Evolutionary conservation across 2,113 vertebrate species (phyloP), one percentile per base, ranked within the genome.

Genomic region (Macheiramphus alcinus): DNA sequence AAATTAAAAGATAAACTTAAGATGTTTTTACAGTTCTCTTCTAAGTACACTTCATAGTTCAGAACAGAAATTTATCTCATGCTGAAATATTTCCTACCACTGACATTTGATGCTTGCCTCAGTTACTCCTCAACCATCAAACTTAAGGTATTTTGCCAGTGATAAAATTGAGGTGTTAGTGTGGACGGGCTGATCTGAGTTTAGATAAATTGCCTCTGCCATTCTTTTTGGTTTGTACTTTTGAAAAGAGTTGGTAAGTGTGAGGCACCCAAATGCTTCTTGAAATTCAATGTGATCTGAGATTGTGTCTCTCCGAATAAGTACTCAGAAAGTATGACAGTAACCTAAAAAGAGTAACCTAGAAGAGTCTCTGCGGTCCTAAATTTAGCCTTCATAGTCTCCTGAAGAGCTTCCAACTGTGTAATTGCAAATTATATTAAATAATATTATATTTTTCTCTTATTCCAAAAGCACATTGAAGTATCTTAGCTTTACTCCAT

Each of bases 31-130:
- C 70, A 32, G 9, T 89, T 92, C 48, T 59, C 26, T 75, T 89
- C 61, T 94, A 88, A 94, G 94, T 94, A 93, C 11, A 23, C 62
- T 94, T 97, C 75, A 94, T 93, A 68, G 34, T 61, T 93, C 70
- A 96, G 66, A 96, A 96, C 45, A 94, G 31, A 84, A 88, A 58
- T 93, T 78, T 98, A 52, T 92, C 82, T 97, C 94, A 86, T 73
- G 47, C 70, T 96, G 92, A 96, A 93, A 93, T 96, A 94, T 94
- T 97, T 94, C 95, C 74, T 90, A 42, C 52, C 47, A 45, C 56
- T 91, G 83, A 62, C 55, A 73, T 96, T 97, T 94, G 59, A 92
- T 96, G 80, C 85, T 94, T 83, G 34, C 19, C 25, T 53, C 63
- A 87, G 43, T 95, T 84, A 91, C 32, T 94, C 23, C 78, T 80